Evolutionary conservation across 2,888 invertebrate genomes (phyloP).

Genomic region (Orthosia incerta): DNA sequence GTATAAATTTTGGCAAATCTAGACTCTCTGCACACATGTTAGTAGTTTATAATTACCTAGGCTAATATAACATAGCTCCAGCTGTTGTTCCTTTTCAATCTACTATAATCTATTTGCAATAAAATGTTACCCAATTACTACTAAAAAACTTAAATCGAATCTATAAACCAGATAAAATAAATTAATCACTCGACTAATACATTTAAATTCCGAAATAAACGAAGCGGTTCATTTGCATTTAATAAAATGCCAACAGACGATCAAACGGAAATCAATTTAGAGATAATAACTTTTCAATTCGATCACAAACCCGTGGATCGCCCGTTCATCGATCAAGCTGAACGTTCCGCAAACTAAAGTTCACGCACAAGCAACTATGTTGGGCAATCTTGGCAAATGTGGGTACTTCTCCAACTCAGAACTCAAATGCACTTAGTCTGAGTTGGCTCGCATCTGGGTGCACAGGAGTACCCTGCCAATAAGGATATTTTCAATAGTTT

Average conservation of each 20-base stretch:
- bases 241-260: conserved; percentile 25
- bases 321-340: conserved; percentile 9
- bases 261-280: conserved; percentile 23
- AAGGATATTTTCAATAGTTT: conserved; percentile 16
- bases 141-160: no score
- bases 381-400: conserved; percentile 38
- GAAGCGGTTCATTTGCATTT: conserved; percentile 16
- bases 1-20: no score
- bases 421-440: conserved; percentile 45
- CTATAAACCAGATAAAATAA: not conserved
- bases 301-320: not conserved
- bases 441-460: conserved; percentile 18
- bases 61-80: no score
- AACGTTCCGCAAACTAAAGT: conserved; percentile 26
- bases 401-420: conserved; percentile 34
- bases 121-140: no score
- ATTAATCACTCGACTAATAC: not conserved
- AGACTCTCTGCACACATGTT: no score
- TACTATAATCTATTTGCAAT: no score
- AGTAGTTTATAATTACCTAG: no score
- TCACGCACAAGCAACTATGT: conserved; percentile 35
- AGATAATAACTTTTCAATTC: conserved; percentile 27
- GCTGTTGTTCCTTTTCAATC: no score
- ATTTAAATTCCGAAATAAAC: conserved; percentile 11
- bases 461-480: conserved; percentile 21